Evolutionary conservation across 2,888 invertebrate species (phyloP), one percentile per base, ranked within the genome.

Genomic region (Leptopilina syphax): DNA sequence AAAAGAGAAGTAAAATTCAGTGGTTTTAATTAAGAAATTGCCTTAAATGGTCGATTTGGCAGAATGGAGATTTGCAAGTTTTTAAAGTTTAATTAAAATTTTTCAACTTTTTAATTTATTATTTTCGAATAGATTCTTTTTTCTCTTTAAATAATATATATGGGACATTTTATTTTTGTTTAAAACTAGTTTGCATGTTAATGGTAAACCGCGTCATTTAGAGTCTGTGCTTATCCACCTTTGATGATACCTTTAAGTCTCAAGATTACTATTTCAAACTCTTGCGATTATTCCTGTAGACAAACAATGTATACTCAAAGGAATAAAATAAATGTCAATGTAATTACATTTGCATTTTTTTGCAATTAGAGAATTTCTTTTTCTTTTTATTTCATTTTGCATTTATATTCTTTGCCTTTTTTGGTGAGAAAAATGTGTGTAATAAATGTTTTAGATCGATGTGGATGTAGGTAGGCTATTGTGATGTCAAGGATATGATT

Each of bases 401-500:
- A 73, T n/a, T 44, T 44, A 8, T 44, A 8, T 44, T 44, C 8
- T 44, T 44, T 44, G 6, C 8, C 8, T 44, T 44, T 44, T 44
- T 44, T 44, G 6, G 44, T 44, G 44, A 44, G 44, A 44, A 44
- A 44, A 34, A 34, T 34, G 34, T 34, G 34, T 44, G 44, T 44
- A 44, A 8, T 54, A 10, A 27, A 60, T 18, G 27, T 54, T n/a
- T 34, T 10, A 57, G 34, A 54, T 73, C 73, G 57, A 57, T 73
- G 50, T n/a, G 57, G 4, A 34, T 34, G 73, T 73, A 73, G 73
- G 57, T 57, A 41, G 73, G 57, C 4, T 34, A 4, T 41, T n/a
- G 50, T 7, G 70, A 73, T 73, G 73, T 73, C 73, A 73, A 73
- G 57, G 73, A 73, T 73, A 73, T 27, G 57, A 57, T 57, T 57